phyloP scores from a whole-genome alignment of 2,888 invertebrate genomes.

The Pteria penguin region DNA sequence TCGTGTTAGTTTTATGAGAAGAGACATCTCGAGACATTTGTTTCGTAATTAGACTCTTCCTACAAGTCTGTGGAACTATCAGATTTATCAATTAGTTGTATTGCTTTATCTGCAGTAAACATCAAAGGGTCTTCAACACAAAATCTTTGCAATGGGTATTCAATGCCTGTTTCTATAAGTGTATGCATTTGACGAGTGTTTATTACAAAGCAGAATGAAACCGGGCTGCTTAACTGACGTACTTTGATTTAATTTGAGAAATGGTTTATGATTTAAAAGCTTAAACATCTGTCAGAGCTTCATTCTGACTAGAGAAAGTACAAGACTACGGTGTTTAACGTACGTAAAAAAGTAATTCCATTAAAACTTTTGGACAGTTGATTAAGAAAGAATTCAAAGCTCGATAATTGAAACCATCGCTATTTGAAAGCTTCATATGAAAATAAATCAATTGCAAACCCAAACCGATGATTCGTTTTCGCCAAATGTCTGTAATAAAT shows the following conservation, averaged over 20 bases:
- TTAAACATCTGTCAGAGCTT: neutral
- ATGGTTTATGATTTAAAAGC: neutral
- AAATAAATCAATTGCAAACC: neutral
- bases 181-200: neutral
- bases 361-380: slow-evolving; percentile 8
- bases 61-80: too few species aligned
- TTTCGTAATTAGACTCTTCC: too few species aligned
- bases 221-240: neutral
- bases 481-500: neutral
- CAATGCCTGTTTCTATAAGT: neutral
- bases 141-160: neutral
- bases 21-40: too few species aligned
- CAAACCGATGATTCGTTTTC: slow-evolving; percentile 7
- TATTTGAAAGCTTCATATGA: neutral
- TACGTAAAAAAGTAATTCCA: neutral
- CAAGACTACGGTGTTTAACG: too few species aligned
- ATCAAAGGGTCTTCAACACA: neutral
- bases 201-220: neutral
- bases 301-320: too few species aligned
- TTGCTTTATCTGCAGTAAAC: neutral
- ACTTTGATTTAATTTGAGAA: neutral
- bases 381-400: neutral
- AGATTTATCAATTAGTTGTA: neutral
- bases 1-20: too few species aligned
- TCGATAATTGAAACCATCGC: slow-evolving; percentile 4